Base-by-base conservation (phyloP, 2,797 vertebrate species). In the Catharus ustulatus region DNA sequence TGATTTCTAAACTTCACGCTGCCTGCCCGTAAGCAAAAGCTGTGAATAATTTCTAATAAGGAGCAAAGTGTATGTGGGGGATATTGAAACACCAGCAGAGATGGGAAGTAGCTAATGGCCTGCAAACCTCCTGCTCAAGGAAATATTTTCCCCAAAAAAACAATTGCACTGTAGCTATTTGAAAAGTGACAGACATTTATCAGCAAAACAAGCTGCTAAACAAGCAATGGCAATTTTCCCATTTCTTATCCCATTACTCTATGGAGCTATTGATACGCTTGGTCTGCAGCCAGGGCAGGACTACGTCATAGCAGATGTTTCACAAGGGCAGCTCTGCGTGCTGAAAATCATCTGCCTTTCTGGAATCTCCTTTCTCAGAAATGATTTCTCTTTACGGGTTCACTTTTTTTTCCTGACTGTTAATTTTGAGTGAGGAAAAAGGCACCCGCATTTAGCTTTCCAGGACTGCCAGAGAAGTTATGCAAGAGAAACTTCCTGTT, bases 261-360 rank as follows among this genome's bases (percentile, higher is more conserved):
- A 6, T 92, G 94, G 90, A 89, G 89, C 90, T 91, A 95, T 87
- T 96, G 95, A 96, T 96, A 93, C 49, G 20, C 29, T 94, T 97
- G 94, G 93, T 93, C 87, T 80, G 5, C 4, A 22, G 96, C 96
- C 97, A 97, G 93, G 61, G 43, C 43, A 67, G 91, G 86, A 49
- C 93, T 89, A 88, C 4, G 22, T 97, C 96, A 96, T 93, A 74
- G 90, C 95, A 97, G 97, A 97, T 97, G 95, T 97, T 96, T 93
- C 87, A 82, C 14, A 13, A 94, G 80, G 78, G 57, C 88, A 96
- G 83, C 76, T 87, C 94, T 93, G 93, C 32, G 20, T 89, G 85
- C 93, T 96, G 52, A 94, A 95, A 91, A 94, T 90, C 74, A 72
- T 92, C 73, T 95, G 79, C 61, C 27, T 86, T 88, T 89, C 89